phyloP scores from a whole-genome alignment of 2,797 vertebrate genomes.

The Chelon labrosus region DNA sequence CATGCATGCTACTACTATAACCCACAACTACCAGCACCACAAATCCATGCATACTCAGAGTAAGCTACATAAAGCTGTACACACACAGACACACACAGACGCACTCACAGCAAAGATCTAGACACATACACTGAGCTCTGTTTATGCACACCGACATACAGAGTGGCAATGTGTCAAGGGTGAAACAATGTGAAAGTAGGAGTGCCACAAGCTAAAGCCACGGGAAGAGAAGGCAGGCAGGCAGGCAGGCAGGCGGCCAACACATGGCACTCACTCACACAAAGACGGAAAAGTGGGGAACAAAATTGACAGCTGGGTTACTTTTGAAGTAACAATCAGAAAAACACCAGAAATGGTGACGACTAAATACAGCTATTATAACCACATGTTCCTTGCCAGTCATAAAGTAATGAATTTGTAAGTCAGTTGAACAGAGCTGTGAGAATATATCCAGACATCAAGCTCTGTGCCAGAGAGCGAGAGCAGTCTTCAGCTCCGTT shows the following conservation, averaged over 20 bases:
- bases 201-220: conserved; percentile 41
- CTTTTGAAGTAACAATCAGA: not conserved
- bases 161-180: conserved; percentile 55
- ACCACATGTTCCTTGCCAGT: not conserved
- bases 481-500: not conserved
- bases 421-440: not conserved
- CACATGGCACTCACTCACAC: conserved; percentile 10
- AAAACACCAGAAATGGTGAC: not conserved
- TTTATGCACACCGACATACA: conserved; percentile 21
- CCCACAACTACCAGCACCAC: conserved; percentile 7
- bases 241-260: conserved; percentile 16
- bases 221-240: conserved; percentile 21
- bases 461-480: not conserved
- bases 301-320: not conserved
- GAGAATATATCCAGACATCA: conserved; percentile 4
- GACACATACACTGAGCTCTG: not conserved
- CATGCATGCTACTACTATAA: not conserved
- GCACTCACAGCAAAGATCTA: not conserved
- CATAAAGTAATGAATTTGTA: not conserved
- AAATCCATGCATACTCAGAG: conserved; percentile 10
- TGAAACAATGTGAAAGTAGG: conserved; percentile 58
- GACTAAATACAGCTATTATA: not conserved
- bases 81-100: not conserved
- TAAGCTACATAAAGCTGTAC: not conserved
- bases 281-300: not conserved